phyloP scores from a whole-genome alignment of 2,797 vertebrate genomes.

The Zalophus californianus region DNA sequence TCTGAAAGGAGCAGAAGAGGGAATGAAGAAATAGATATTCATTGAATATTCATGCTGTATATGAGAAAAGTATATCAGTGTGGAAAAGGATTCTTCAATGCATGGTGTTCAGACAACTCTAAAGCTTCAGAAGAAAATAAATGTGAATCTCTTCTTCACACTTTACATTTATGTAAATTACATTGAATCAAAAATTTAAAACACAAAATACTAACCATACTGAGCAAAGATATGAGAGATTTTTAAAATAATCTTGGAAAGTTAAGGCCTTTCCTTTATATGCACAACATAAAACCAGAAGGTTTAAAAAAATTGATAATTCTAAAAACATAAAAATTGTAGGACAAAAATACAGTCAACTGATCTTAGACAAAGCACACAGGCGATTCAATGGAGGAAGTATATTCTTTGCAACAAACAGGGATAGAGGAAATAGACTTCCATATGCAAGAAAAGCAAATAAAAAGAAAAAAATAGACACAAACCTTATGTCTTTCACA shows the following conservation, averaged over 20 bases:
- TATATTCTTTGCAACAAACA: not conserved
- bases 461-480: not conserved
- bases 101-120: not conserved
- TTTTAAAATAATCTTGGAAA: constrained; percentile 34
- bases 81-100: constrained; percentile 25
- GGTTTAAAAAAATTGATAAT: not conserved
- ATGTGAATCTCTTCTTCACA: constrained; percentile 49
- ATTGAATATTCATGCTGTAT: not conserved
- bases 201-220: constrained; percentile 33
- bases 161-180: constrained; percentile 58
- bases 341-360: not conserved
- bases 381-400: not conserved
- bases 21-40: not conserved
- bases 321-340: constrained; percentile 1
- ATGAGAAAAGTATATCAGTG: not conserved
- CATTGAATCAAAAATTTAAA: constrained; percentile 46
- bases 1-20: not conserved
- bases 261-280: constrained; percentile 5
- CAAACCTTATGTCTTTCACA: not conserved
- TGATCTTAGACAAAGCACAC: not conserved
- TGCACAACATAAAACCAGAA: not conserved
- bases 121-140: constrained; percentile 39
- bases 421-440: constrained; percentile 1
- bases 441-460: not conserved
- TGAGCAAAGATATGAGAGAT: not conserved